Evolutionary conservation across 2,113 vertebrate genomes (phyloP).

Genomic region (Dicentrarchus labrax): DNA sequence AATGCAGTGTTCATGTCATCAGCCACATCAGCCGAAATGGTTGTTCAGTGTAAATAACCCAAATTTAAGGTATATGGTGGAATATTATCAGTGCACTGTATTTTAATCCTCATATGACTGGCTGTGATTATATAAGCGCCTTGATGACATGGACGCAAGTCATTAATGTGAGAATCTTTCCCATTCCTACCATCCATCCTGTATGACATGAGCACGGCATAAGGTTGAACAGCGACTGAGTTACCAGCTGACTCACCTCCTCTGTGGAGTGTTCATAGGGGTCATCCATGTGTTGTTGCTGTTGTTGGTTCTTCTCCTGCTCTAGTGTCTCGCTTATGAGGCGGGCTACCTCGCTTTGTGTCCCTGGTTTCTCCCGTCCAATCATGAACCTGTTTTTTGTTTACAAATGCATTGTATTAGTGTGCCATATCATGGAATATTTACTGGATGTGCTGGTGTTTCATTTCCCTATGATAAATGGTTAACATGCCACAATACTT

Average conservation of each 20-base stretch:
- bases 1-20: background rate
- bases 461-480: conserved; percentile 66
- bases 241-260: conserved; percentile 78
- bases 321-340: conserved; percentile 95
- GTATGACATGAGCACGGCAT: background rate
- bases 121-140: too few relatives aligned
- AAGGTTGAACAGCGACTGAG: background rate
- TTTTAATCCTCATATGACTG: background rate
- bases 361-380: conserved; percentile 93
- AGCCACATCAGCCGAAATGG: background rate
- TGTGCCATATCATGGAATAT: background rate
- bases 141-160: too few relatives aligned
- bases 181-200: background rate
- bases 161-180: background rate
- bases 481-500: conserved; percentile 39
- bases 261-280: conserved; percentile 88
- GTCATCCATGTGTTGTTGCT: conserved; percentile 86
- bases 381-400: conserved; percentile 88
- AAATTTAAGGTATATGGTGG: background rate
- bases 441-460: background rate
- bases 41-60: too few relatives aligned
- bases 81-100: background rate
- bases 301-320: conserved; percentile 89
- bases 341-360: conserved; percentile 93
- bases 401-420: conserved; percentile 20